These are phyloP conservation scores for Caenorhabditis briggsae DNA, from an alignment of 1,140 invertebrate species.

Conservation along the genomic window DNA sequence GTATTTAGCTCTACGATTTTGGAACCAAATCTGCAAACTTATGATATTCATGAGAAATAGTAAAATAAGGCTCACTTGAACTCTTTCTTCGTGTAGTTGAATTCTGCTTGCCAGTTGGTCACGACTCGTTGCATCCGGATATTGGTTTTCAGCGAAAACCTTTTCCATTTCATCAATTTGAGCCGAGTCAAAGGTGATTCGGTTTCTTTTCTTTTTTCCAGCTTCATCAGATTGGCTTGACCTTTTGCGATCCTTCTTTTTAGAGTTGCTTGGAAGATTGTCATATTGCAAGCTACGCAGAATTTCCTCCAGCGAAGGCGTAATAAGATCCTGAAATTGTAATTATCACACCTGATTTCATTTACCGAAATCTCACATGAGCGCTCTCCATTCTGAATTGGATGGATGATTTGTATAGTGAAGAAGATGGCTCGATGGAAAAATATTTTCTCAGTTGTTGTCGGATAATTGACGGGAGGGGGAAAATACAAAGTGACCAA, in stretches of 20 bases:
- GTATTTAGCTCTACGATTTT: slow-evolving; percentile 27
- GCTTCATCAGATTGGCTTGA: not conserved
- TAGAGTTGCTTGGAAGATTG: not conserved
- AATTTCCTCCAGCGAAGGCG: not conserved
- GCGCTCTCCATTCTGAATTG: too few species aligned
- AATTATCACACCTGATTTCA: too few species aligned
- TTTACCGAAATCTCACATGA: too few species aligned
- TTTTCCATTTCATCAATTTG: slow-evolving; percentile 46
- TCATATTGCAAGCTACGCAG: not conserved
- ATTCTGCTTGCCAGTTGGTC: slow-evolving; percentile 12
- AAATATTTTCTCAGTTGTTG: too few species aligned
- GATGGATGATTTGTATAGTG: too few species aligned
- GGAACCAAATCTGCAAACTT: slow-evolving; percentile 28
- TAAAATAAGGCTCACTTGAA: not conserved
- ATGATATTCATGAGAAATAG: not conserved
- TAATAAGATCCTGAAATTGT: not conserved
- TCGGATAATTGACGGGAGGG: too few species aligned
- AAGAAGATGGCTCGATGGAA: too few species aligned
- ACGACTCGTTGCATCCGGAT: not conserved
- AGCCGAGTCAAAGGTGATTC: slow-evolving; percentile 9
- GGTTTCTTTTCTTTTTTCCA: slow-evolving; percentile 28
- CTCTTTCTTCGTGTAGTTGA: slow-evolving; percentile 37
- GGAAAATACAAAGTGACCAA: not conserved
- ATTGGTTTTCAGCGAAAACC: slow-evolving; percentile 29
- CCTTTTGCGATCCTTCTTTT: not conserved